Conservation (phyloP, 2,797 vertebrate genomes). For the Rhinoraja longicauda region DNA sequence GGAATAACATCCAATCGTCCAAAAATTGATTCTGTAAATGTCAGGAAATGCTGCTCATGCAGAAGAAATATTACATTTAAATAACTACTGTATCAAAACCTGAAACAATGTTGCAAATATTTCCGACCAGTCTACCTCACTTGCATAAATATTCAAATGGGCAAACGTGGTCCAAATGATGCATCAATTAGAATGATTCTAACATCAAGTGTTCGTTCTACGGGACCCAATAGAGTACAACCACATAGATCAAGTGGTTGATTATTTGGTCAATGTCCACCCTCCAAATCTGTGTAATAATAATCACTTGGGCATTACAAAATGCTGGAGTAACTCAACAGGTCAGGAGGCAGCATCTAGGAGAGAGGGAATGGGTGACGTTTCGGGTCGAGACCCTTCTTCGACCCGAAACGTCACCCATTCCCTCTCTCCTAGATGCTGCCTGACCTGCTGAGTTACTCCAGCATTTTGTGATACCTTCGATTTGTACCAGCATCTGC, state of each 20-base stretch:
- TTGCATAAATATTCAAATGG: constrained; percentile 7
- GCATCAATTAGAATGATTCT: background rate
- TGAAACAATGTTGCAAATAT: background rate
- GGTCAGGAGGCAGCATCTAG: too few relatives aligned
- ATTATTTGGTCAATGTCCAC: background rate
- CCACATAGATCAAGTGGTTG: background rate
- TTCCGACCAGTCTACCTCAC: background rate
- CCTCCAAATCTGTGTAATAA: background rate
- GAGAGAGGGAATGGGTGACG: too few relatives aligned
- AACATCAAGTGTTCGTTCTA: background rate
- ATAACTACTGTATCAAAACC: background rate
- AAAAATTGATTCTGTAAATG: background rate
- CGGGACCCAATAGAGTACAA: background rate
- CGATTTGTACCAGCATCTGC: too few relatives aligned
- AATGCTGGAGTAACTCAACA: too few relatives aligned
- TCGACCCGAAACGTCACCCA: too few relatives aligned
- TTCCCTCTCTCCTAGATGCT: too few relatives aligned
- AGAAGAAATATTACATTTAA: background rate
- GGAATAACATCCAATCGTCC: too few relatives aligned
- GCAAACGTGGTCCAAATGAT: background rate
- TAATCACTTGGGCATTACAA: background rate
- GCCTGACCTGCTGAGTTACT: too few relatives aligned
- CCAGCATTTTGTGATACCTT: too few relatives aligned
- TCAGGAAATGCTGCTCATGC: too few relatives aligned
- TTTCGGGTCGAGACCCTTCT: too few relatives aligned